Evolutionary conservation across 2,797 vertebrate genomes (phyloP), one percentile per base, ranked within the genome.

Genomic region (Melanotaenia trifasciata): DNA sequence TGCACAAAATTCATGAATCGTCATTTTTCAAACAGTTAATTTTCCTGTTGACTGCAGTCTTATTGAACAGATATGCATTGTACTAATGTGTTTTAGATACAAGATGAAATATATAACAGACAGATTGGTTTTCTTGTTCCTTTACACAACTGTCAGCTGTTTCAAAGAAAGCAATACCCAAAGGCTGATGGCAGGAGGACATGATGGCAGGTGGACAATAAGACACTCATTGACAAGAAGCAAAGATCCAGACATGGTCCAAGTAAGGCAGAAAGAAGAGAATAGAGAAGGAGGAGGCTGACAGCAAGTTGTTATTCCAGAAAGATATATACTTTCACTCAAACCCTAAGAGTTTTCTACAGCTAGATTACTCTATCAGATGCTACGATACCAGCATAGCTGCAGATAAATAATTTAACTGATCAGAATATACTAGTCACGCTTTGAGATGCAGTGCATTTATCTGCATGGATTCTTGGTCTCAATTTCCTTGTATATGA

Each of bases 21-120:
- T 79, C 54, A 64, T 73, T 76, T 77, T 69, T 81, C 30, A 60
- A 62, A 54, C 24, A 4, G 20, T 76, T 78, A 33, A 22, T 16
- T 61, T 62, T 69, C 26, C 40, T 64, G 60, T 59, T 58, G 57
- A 73, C 64, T 67, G 64, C 58, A 47, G 58, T n/a, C 20, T 43
- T n/a, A 70, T 36, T 70, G 38, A 74, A 86, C 80, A 62, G 28
- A 75, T 80, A 71, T 70, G 85, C 78, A 79, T 85, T 56, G 24
- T 67, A 78, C 58, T 35, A 59, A 40, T 54, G 68, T 1, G 2
- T 68, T 73, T 79, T 61, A 85, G 58, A 79, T 71, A 18, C 28
- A 8, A 78, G 76, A 81, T 81, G 53, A 80, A 79, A 83, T 63
- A 61, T 36, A 67, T 61, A 58, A 26, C 47, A 63, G 60, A 50